Evolutionary conservation across 1,140 invertebrate genomes (phyloP).

Genomic region (Platyscapa corneri): DNA sequence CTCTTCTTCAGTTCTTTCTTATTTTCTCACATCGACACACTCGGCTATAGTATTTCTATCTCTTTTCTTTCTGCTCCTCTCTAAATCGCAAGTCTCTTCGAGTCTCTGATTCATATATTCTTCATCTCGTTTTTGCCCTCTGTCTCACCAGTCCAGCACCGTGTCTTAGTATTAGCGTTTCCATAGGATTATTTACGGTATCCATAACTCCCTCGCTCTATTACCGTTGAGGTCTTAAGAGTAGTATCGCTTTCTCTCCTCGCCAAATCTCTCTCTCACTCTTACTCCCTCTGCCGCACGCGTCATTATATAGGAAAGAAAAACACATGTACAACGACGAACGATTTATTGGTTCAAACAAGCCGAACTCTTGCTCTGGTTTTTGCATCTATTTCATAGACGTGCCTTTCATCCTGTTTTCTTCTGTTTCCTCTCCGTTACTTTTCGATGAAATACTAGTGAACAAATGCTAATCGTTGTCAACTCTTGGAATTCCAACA

Average conservation of each 20-base stretch:
- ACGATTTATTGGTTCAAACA: slow-evolving; percentile 61
- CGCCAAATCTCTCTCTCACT: not conserved
- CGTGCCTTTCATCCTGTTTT: not conserved
- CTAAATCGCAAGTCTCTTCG: not conserved
- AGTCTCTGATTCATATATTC: slow-evolving; percentile 31
- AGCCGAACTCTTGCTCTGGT: slow-evolving; percentile 36
- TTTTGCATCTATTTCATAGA: not conserved
- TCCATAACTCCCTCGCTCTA: slow-evolving; percentile 65
- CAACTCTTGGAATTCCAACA: not conserved
- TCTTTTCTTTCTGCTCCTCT: not conserved
- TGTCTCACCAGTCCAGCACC: not conserved
- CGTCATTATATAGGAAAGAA: slow-evolving; percentile 10
- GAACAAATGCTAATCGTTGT: not conserved
- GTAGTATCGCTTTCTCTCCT: slow-evolving; percentile 39
- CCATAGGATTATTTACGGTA: slow-evolving; percentile 69
- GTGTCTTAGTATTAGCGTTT: slow-evolving; percentile 39
- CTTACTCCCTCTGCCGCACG: not conserved
- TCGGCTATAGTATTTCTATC: not conserved
- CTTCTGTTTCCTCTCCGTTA: not conserved
- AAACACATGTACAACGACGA: slow-evolving; percentile 59
- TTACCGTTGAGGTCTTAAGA: slow-evolving; percentile 63
- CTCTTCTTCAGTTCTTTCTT: not conserved
- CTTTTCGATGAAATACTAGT: not conserved
- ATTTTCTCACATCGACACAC: not conserved
- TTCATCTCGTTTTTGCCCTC: not conserved